Conservation (phyloP, 1,140 invertebrate species). For the Anastatus disparis region DNA sequence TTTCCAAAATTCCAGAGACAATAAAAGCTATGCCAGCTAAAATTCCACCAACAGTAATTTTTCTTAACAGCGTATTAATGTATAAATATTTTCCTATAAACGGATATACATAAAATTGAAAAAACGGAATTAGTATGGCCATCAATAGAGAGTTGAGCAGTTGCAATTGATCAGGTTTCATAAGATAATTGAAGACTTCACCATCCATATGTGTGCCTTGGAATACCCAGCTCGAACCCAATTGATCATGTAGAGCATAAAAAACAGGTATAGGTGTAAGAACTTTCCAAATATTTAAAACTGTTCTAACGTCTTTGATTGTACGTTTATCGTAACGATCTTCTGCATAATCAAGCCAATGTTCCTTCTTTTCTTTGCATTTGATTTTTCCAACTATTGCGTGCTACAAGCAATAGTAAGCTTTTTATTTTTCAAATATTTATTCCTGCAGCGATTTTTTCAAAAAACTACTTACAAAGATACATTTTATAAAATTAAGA, state of each 20-base stretch:
- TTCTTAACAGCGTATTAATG: too few relatives aligned
- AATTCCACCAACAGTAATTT: conserved; percentile 84
- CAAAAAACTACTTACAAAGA: conserved; percentile 74
- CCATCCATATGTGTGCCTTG: conserved; percentile 93
- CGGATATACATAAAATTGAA: conserved; percentile 80
- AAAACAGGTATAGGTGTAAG: conserved; percentile 88
- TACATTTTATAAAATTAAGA: conserved; percentile 78
- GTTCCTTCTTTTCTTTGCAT: conserved; percentile 65
- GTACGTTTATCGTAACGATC: too few relatives aligned
- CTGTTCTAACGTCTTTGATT: conserved; percentile 80
- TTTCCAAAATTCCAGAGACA: conserved; percentile 85
- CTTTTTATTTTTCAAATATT: conserved; percentile 10
- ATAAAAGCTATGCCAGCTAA: conserved; percentile 86
- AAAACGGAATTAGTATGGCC: conserved; percentile 86
- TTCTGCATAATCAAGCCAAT: too few relatives aligned
- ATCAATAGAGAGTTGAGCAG: conserved; percentile 88
- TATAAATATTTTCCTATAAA: too few relatives aligned
- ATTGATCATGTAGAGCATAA: conserved; percentile 89
- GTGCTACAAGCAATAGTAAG: conserved; percentile 51
- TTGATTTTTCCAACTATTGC: conserved; percentile 59
- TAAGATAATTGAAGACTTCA: conserved; percentile 71
- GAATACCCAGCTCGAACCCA: conserved; percentile 93
- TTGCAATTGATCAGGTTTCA: too few relatives aligned
- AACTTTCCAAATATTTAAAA: conserved; percentile 78
- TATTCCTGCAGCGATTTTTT: not conserved